phyloP scores from a whole-genome alignment of 2,113 vertebrate species.

The Glareola pratincola region DNA sequence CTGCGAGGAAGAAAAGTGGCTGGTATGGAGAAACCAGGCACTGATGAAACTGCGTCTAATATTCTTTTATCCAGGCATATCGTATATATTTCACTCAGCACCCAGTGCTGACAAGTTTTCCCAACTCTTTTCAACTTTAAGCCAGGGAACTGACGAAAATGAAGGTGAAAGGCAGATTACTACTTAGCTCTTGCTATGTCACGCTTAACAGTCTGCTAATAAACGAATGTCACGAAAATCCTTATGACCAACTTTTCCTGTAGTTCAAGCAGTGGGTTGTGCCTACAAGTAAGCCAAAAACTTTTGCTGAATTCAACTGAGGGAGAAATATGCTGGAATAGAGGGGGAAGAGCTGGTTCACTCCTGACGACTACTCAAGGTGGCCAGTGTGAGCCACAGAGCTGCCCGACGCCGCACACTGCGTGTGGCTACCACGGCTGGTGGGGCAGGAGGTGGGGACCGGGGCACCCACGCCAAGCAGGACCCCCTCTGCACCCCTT shows the following conservation, averaged over 20 bases:
- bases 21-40: neutral
- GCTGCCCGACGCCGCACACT: neutral
- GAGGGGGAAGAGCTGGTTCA: neutral
- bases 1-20: neutral
- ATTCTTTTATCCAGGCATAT: neutral
- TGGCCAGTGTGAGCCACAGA: neutral
- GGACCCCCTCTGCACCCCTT: neutral
- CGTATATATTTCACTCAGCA: neutral
- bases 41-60: neutral
- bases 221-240: neutral
- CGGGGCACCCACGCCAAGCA: fast-evolving
- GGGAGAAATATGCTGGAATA: neutral
- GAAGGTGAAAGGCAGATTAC: neutral
- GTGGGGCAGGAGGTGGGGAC: neutral
- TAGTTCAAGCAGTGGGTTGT: neutral
- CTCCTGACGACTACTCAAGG: neutral
- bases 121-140: neutral
- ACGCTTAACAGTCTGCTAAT: neutral
- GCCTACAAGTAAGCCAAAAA: neutral
- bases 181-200: neutral
- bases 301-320: neutral
- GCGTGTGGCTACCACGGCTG: fast-evolving
- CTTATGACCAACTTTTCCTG: neutral
- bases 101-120: neutral
- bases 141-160: neutral